Conservation (phyloP, 2,113 vertebrate species). For the Corydoras maculifer region DNA sequence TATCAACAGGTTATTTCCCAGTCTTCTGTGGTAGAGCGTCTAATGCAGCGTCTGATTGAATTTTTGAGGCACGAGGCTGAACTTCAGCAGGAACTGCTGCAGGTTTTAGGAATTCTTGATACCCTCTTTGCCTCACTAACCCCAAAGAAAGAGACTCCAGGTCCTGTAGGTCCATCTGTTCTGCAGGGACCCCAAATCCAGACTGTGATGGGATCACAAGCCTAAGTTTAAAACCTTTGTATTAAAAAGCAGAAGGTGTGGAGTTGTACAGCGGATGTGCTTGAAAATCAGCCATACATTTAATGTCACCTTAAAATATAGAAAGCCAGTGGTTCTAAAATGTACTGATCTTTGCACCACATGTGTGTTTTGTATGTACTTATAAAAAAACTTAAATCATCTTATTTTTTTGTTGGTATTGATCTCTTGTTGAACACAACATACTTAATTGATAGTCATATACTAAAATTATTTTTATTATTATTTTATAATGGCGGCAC, state of each 20-base stretch:
- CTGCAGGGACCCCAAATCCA: slow-evolving; percentile 47
- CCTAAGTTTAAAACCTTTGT: no score
- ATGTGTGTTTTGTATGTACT: slow-evolving; percentile 29
- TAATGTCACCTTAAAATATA: no score
- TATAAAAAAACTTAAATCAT: slow-evolving; percentile 3
- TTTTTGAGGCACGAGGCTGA: slow-evolving; percentile 82
- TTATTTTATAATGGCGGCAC: no score
- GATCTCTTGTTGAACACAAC: neutral
- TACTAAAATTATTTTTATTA: no score
- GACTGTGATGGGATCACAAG: slow-evolving; percentile 8
- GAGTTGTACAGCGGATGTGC: no score
- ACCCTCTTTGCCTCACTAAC: slow-evolving; percentile 85
- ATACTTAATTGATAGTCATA: no score
- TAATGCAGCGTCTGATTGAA: slow-evolving; percentile 80
- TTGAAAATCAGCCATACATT: no score
- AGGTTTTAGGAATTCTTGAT: slow-evolving; percentile 95
- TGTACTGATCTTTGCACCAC: neutral
- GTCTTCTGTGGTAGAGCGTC: slow-evolving; percentile 80
- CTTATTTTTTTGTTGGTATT: slow-evolving; percentile 12
- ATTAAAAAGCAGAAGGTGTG: no score
- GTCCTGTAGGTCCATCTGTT: slow-evolving; percentile 45
- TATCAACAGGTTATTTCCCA: slow-evolving; percentile 66
- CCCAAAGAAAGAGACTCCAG: slow-evolving; percentile 58
- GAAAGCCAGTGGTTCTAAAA: neutral
- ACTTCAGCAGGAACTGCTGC: slow-evolving; percentile 84